phyloP scores from a whole-genome alignment of 2,888 invertebrate species.

The Ormyrus pomaceus region DNA sequence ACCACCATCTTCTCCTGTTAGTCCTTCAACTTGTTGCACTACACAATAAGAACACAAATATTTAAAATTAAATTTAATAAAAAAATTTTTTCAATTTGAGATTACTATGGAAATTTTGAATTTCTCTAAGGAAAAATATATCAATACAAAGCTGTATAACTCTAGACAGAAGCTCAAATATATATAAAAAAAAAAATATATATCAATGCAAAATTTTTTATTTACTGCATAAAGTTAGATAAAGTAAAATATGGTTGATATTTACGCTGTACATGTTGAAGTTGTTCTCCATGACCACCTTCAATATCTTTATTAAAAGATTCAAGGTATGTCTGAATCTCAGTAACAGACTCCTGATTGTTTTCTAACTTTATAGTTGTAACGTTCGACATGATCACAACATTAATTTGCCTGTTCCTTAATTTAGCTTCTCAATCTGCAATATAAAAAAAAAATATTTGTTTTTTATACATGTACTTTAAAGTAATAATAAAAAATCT shows the following conservation, averaged over 20 bases:
- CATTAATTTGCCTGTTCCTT: slow-evolving; percentile 59
- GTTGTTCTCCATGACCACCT: slow-evolving; percentile 76
- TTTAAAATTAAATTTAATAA: no score
- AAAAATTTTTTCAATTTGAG: no score
- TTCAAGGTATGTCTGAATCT: slow-evolving; percentile 88
- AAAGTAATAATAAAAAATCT: neutral
- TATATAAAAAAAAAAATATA: no score
- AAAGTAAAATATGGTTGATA: slow-evolving; percentile 28
- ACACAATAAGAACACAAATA: neutral
- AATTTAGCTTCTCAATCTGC: slow-evolving; percentile 44
- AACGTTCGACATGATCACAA: slow-evolving; percentile 71
- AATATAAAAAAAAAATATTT: slow-evolving; percentile 35
- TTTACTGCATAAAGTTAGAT: no score
- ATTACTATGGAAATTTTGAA: no score
- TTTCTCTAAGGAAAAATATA: no score
- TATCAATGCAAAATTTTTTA: no score
- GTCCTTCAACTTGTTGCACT: slow-evolving; percentile 74
- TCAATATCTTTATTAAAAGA: slow-evolving; percentile 90
- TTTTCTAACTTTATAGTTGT: slow-evolving; percentile 73
- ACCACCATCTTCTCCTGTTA: slow-evolving; percentile 79
- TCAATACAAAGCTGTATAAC: no score
- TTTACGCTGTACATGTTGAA: slow-evolving; percentile 74
- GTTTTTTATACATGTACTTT: no score
- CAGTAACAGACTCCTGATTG: slow-evolving; percentile 79
- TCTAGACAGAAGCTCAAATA: no score